Base-by-base conservation (phyloP, 2,113 vertebrate species). In the Saguinus imperator region DNA sequence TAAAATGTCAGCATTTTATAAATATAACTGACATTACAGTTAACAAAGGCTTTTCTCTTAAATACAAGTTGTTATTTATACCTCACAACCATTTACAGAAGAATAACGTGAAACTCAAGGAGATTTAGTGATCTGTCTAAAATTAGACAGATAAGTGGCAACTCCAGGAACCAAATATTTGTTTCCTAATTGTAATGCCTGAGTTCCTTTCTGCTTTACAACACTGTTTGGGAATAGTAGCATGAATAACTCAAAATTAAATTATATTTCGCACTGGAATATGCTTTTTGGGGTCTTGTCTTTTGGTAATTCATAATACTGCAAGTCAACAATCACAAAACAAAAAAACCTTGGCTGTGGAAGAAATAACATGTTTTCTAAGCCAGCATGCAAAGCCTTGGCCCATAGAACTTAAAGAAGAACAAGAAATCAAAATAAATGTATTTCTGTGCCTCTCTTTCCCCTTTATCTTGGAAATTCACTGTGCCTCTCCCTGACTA, bases 241-340 rank as follows among this genome's bases (percentile, higher is more conserved):
- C 18, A 9, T 85, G 82, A 25, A 35, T 58, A 94, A 83, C 43
- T 83, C 55, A 87, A 95, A 95, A 87, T 94, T 83, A 96, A 94
- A 93, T 96, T 93, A n/a, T 64, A 57, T 58, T 73, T 96, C 57
- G 32, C 68, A 40, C 9, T 79, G 4, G 64, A 81, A 43, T 80
- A 79, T 72, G 11, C 37, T 85, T 96, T 86, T 73, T 8, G 3
- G 48, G 40, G 50, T 79, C 21, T 94, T 52, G 50, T 61, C 70
- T 94, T 93, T 90, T 81, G 35, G 25, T n/a, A 73, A 85, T 94
- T 95, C 50, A 43, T 86, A 96, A 81, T 40, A 93, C 10, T 93
- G 12, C 43, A 96, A 96, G 45, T 94, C 81, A 97, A 76, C 32
- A 91, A 90, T 35, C 57, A 48, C 91, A 94, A 89, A 95, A 82